phyloP scores from a whole-genome alignment of 2,797 vertebrate genomes.

The Varecia variegata region DNA sequence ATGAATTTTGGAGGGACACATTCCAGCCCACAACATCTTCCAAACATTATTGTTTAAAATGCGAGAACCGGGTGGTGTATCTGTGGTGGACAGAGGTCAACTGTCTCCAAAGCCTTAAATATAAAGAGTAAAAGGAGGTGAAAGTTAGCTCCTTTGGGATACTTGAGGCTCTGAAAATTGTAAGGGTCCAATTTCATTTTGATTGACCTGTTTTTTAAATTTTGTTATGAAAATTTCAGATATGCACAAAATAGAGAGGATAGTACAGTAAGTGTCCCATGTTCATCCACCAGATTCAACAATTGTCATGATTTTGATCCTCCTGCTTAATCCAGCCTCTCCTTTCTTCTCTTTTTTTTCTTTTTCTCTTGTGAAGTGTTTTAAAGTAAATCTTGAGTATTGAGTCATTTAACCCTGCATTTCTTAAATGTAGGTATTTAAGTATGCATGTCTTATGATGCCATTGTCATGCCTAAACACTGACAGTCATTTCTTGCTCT shows the following conservation, averaged over 20 bases:
- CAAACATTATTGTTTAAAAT: neutral
- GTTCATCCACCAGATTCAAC: neutral
- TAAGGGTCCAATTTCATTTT: neutral
- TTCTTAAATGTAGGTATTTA: neutral
- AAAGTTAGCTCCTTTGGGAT: neutral
- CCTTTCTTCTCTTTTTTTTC: neutral
- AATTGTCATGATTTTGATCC: neutral
- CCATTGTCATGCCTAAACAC: neutral
- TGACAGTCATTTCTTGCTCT: neutral
- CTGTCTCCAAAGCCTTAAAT: neutral
- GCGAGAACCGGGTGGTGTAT: neutral
- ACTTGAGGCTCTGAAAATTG: neutral
- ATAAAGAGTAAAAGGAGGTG: neutral
- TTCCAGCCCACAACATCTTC: neutral
- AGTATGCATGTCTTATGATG: neutral
- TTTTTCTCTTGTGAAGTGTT: neutral
- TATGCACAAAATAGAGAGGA: neutral
- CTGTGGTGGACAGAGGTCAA: neutral
- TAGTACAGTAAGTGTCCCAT: neutral
- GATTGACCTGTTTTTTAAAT: neutral
- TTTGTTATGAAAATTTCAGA: neutral
- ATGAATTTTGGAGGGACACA: neutral
- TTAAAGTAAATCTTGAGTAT: neutral
- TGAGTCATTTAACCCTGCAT: neutral
- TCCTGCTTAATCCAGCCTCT: neutral